These are phyloP conservation scores for Crepidodera aurea DNA, from an alignment of 2,888 invertebrate species.

Conservation along the genomic window DNA sequence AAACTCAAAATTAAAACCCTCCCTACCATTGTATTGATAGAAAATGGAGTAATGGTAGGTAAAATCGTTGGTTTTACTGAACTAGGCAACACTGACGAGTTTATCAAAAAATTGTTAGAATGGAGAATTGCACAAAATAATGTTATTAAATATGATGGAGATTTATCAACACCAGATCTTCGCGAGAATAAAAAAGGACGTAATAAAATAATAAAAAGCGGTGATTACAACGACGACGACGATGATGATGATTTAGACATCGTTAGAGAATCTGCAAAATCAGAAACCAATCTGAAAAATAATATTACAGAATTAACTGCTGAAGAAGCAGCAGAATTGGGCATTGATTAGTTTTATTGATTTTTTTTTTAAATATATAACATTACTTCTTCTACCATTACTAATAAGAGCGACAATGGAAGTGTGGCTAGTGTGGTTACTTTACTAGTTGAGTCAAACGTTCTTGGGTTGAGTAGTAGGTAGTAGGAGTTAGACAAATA, in stretches of 20 bases:
- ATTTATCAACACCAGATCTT: conserved; percentile 54
- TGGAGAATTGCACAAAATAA: conserved; percentile 80
- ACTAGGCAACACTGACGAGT: conserved; percentile 92
- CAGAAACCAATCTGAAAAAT: conserved; percentile 37
- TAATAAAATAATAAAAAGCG: conserved; percentile 55
- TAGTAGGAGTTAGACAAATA: too few relatives aligned
- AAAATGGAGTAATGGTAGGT: conserved; percentile 88
- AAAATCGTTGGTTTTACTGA: conserved; percentile 95
- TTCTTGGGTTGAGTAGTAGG: too few relatives aligned
- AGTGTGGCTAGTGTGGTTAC: too few relatives aligned
- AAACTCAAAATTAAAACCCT: conserved; percentile 85
- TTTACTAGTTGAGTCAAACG: too few relatives aligned
- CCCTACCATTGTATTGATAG: conserved; percentile 88
- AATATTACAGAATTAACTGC: conserved; percentile 53
- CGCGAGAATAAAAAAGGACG: conserved; percentile 45
- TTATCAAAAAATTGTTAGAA: conserved; percentile 89
- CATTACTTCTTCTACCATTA: neutral
- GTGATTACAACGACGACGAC: conserved; percentile 53
- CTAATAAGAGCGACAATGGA: too few relatives aligned
- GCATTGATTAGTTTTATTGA: conserved; percentile 43
- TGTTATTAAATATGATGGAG: conserved; percentile 60
- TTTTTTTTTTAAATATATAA: neutral
- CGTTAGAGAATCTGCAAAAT: conserved; percentile 44
- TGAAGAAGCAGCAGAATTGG: conserved; percentile 59
- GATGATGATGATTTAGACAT: conserved; percentile 56